A percentile compares a stretch with the other conserved stretches of the same genome.
Evolutionary conservation across 1,140 invertebrate species (phyloP).

Genomic region (Aphelenchoides fujianensis): DNA sequence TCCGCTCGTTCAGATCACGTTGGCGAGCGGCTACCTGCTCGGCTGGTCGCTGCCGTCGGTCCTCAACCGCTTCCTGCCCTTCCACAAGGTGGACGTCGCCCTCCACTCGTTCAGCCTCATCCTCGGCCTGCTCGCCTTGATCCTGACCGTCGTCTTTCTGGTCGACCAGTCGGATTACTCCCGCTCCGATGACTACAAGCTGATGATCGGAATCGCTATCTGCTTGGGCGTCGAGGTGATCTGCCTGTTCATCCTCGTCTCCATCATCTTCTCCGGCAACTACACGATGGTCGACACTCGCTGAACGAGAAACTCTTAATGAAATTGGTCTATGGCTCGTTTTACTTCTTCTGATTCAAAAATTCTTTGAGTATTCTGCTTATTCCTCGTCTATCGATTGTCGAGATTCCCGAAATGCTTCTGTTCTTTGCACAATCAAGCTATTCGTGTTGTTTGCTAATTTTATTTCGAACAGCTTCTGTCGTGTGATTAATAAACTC

Average conservation of each 20-base stretch:
- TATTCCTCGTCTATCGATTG: no score
- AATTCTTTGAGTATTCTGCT: no score
- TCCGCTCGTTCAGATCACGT: no score
- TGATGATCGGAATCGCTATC: constrained; percentile 35
- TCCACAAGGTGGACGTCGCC: constrained; percentile 41
- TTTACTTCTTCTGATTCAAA: no score
- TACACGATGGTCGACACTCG: constrained; percentile 49
- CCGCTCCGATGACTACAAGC: constrained; percentile 32
- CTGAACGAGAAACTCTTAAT: no score
- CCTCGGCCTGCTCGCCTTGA: constrained; percentile 37
- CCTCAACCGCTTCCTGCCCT: constrained; percentile 42
- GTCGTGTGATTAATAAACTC: no score
- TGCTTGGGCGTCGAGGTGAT: constrained; percentile 39
- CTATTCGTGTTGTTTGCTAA: no score
- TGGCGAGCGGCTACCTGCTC: constrained; percentile 40
- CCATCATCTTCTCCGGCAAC: constrained; percentile 43
- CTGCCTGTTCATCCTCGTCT: constrained; percentile 40
- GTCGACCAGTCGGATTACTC: constrained; percentile 33
- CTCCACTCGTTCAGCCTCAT: constrained; percentile 35
- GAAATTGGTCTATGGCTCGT: no score
- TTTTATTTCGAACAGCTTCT: no score
- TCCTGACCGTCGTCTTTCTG: constrained; percentile 39
- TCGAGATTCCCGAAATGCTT: no score
- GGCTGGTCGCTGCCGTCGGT: constrained; percentile 47
- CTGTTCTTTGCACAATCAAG: no score